These are phyloP conservation scores for Aplysina aerophoba DNA, from an alignment of 37 sponge, comb jelly and placozoan genomes.

Conservation along the genomic window DNA sequence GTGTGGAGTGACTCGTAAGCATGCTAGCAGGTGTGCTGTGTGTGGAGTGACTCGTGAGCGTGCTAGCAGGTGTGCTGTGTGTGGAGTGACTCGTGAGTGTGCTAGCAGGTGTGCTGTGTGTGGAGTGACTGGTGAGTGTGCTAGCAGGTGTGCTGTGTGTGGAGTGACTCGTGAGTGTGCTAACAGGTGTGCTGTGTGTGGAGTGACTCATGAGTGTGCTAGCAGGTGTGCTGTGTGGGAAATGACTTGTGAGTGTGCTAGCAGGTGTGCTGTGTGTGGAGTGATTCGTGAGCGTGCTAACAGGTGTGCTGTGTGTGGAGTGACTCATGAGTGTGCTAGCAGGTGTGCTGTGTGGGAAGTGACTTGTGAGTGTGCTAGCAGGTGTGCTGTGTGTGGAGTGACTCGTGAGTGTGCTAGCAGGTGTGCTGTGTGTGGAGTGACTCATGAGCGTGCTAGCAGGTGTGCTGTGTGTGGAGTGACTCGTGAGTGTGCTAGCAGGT, in stretches of 20 bases:
- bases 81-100: background rate
- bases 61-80: conserved; percentile 27
- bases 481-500: background rate
- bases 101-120: background rate
- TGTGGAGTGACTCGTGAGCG: too few species aligned
- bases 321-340: background rate
- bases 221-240: background rate
- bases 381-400: background rate
- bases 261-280: too few species aligned
- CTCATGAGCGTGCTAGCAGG: too few species aligned
- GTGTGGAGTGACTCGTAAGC: background rate
- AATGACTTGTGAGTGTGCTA: background rate
- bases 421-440: too few species aligned
- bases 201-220: too few species aligned
- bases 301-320: conserved; percentile 2
- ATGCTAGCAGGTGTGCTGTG: background rate
- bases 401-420: background rate
- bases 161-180: background rate
- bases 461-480: background rate
- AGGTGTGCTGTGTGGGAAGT: too few species aligned
- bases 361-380: too few species aligned
- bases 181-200: background rate
- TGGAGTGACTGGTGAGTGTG: too few species aligned
- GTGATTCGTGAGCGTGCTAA: too few species aligned
- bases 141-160: conserved; percentile 20